phyloP scores from a whole-genome alignment of 2,113 vertebrate species.

The Stegastes partitus region DNA sequence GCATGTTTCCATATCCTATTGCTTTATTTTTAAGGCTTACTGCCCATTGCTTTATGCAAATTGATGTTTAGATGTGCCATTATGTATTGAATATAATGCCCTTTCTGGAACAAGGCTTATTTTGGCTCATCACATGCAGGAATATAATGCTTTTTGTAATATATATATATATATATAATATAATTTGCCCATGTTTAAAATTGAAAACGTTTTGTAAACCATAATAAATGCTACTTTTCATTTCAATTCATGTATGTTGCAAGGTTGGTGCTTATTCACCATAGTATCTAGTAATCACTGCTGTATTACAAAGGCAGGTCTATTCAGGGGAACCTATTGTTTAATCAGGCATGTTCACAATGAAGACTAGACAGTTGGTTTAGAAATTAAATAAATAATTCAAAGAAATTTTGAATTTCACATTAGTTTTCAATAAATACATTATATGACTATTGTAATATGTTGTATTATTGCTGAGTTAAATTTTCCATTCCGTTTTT shows the following conservation, averaged over 20 bases:
- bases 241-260: conserved; percentile 24
- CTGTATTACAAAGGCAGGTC: background rate
- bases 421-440: background rate
- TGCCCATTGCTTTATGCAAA: conserved; percentile 41
- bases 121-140: conserved; percentile 37
- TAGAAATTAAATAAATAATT: background rate
- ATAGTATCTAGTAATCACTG: background rate
- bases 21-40: conserved; percentile 38
- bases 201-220: conserved; percentile 51
- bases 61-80: conserved; percentile 55
- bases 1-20: conserved; percentile 54
- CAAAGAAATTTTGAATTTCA: background rate
- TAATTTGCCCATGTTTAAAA: conserved; percentile 65
- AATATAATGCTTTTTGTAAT: conserved; percentile 33
- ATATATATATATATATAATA: conserved; percentile 42
- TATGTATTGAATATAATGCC: conserved; percentile 26
- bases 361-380: conserved; percentile 19
- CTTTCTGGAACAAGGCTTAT: conserved; percentile 21
- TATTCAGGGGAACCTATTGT: conserved; percentile 28
- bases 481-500: background rate
- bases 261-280: background rate
- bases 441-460: background rate
- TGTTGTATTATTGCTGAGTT: background rate
- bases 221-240: conserved; percentile 61
- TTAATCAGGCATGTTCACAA: conserved; percentile 40